Evolutionary conservation across 2,888 invertebrate genomes (phyloP).

Genomic region (Cheilosia vernalis): DNA sequence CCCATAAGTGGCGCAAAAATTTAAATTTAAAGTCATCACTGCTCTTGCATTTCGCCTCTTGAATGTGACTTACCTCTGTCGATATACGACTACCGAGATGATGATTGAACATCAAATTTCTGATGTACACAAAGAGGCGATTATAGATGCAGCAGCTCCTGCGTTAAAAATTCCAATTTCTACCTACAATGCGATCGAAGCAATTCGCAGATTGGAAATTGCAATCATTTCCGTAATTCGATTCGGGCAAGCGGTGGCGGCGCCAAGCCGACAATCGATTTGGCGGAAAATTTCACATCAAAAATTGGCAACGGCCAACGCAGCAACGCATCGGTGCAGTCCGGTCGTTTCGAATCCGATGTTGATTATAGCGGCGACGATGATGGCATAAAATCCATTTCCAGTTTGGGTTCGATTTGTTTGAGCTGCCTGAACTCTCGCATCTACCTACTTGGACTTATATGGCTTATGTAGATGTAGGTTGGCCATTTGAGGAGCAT

Average conservation of each 20-base stretch:
- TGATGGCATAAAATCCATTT: slow-evolving; percentile 44
- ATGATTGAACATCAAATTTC: slow-evolving; percentile 63
- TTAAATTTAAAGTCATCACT: not conserved
- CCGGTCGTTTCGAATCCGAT: slow-evolving; percentile 20
- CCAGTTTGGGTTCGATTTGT: slow-evolving; percentile 50
- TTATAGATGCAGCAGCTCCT: slow-evolving; percentile 64
- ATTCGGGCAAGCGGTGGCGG: slow-evolving; percentile 46
- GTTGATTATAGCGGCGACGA: slow-evolving; percentile 22
- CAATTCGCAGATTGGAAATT: slow-evolving; percentile 67
- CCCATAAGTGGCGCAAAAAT: not conserved
- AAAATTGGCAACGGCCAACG: slow-evolving; percentile 50
- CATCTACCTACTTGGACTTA: slow-evolving; percentile 22
- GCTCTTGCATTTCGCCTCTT: not conserved
- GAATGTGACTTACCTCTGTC: slow-evolving; percentile 9
- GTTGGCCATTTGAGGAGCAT: slow-evolving; percentile 25
- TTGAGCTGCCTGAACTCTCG: slow-evolving; percentile 40
- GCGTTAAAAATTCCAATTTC: slow-evolving; percentile 63
- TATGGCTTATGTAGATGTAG: slow-evolving; percentile 18
- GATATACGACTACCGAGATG: slow-evolving; percentile 2
- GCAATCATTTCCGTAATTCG: slow-evolving; percentile 74
- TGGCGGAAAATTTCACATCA: slow-evolving; percentile 74
- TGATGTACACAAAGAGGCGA: slow-evolving; percentile 54
- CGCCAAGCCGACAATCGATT: slow-evolving; percentile 74
- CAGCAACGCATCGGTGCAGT: slow-evolving; percentile 12
- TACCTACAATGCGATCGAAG: slow-evolving; percentile 11